Conservation (phyloP, 2,888 invertebrate species). For the Mesopsocus fuscifrons region DNA sequence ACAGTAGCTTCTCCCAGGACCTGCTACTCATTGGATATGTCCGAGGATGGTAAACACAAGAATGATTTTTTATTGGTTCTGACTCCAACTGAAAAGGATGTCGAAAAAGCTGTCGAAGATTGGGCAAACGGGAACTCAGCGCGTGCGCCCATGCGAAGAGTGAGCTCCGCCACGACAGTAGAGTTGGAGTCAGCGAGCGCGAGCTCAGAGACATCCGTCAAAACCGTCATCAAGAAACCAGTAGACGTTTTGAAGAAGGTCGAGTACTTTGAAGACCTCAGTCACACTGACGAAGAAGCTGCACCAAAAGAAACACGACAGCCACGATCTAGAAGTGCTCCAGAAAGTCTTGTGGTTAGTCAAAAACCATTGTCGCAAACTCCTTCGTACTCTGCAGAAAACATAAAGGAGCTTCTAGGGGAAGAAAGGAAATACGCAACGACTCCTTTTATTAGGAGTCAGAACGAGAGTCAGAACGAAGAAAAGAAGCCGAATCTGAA, state of each 20-base stretch:
- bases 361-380: background rate
- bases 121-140: conserved; percentile 25
- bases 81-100: conserved; percentile 23
- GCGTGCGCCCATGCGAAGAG: background rate
- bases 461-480: background rate
- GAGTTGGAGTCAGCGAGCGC: conserved; percentile 27
- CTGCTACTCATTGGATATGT: conserved; percentile 28
- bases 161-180: conserved; percentile 18
- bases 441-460: conserved; percentile 18
- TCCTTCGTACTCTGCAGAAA: conserved; percentile 47
- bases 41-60: conserved; percentile 24
- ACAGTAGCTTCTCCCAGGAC: conserved; percentile 25
- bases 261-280: conserved; percentile 46
- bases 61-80: conserved; percentile 28
- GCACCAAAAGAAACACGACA: background rate
- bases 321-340: conserved; percentile 14
- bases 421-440: conserved; percentile 44
- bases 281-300: background rate
- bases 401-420: conserved; percentile 66
- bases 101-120: conserved; percentile 26
- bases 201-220: conserved; percentile 50
- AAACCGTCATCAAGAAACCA: conserved; percentile 40
- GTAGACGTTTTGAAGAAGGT: conserved; percentile 53
- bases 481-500: conserved; percentile 18
- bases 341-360: conserved; percentile 9